phyloP scores from a whole-genome alignment of 2,888 invertebrate species.

The Cecidostiba fungosa region DNA sequence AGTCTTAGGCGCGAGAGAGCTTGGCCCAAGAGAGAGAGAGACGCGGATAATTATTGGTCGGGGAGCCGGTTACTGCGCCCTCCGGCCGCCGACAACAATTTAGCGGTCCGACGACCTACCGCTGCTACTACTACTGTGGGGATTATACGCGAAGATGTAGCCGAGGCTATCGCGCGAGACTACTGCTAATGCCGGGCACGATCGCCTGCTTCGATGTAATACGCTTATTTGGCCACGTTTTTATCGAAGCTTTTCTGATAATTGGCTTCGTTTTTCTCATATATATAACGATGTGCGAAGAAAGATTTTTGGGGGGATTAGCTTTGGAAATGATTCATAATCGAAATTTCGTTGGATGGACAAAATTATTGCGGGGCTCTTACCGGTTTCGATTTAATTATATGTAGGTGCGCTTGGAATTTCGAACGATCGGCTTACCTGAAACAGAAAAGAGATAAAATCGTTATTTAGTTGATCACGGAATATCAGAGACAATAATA shows the following conservation, averaged over 20 bases:
- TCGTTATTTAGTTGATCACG: neutral
- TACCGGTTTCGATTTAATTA: neutral
- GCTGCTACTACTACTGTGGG: neutral
- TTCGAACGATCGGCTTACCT: neutral
- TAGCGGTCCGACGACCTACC: slow-evolving; percentile 17
- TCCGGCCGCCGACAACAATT: slow-evolving; percentile 47
- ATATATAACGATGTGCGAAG: too few species aligned
- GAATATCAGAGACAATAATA: neutral
- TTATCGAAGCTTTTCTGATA: neutral
- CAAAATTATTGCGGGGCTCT: too few species aligned
- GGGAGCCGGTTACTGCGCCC: neutral
- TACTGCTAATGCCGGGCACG: neutral
- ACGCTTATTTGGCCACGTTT: neutral
- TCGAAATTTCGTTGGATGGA: too few species aligned
- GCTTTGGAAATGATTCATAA: too few species aligned
- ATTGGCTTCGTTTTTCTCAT: too few species aligned
- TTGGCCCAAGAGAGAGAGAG: slow-evolving; percentile 21
- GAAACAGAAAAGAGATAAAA: slow-evolving; percentile 20
- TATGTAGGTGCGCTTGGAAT: neutral
- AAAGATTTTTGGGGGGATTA: too few species aligned
- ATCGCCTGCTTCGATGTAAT: neutral
- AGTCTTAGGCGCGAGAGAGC: slow-evolving; percentile 66
- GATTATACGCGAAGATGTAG: slow-evolving; percentile 13
- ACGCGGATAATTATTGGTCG: slow-evolving; percentile 73
- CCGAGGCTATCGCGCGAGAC: neutral